phyloP scores from a whole-genome alignment of 2,888 invertebrate species.

The Lasioglossum malachurum region DNA sequence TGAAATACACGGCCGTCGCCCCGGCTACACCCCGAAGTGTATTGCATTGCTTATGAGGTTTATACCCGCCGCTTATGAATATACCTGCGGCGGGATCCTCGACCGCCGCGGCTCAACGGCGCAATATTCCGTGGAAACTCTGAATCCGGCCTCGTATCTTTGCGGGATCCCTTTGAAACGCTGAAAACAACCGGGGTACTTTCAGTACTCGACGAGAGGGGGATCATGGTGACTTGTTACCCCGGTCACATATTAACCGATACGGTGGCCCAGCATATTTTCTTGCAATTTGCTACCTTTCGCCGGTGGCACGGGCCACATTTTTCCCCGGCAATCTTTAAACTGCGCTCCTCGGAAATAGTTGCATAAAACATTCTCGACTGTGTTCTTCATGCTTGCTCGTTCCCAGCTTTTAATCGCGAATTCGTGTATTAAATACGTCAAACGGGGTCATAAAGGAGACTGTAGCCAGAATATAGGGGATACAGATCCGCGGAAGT shows the following conservation, averaged over 20 bases:
- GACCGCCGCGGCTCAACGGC: constrained; percentile 29
- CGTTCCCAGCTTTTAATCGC: background rate
- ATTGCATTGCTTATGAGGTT: constrained; percentile 67
- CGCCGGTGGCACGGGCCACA: background rate
- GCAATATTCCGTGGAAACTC: constrained; percentile 34
- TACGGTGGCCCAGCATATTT: background rate
- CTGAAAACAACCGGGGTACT: constrained; percentile 13
- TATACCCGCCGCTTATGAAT: constrained; percentile 68
- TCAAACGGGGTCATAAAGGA: no score
- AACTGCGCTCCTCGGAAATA: background rate
- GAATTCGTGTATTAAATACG: background rate
- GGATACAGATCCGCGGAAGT: no score
- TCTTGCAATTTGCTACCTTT: background rate
- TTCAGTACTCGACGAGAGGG: background rate
- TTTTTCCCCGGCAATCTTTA: background rate
- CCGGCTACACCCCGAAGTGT: constrained; percentile 45
- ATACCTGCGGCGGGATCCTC: constrained; percentile 50
- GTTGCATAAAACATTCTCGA: background rate
- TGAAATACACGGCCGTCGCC: constrained; percentile 55
- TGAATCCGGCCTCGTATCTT: constrained; percentile 24
- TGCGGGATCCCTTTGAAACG: constrained; percentile 21
- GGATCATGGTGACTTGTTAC: constrained; percentile 5
- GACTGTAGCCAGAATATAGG: no score
- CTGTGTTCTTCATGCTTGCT: background rate
- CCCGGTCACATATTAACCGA: background rate